A percentile compares a stretch with the other conserved stretches of the same genome.
Evolutionary conservation across 2,797 vertebrate species (phyloP).

Genomic region (Crenuchus spilurus): DNA sequence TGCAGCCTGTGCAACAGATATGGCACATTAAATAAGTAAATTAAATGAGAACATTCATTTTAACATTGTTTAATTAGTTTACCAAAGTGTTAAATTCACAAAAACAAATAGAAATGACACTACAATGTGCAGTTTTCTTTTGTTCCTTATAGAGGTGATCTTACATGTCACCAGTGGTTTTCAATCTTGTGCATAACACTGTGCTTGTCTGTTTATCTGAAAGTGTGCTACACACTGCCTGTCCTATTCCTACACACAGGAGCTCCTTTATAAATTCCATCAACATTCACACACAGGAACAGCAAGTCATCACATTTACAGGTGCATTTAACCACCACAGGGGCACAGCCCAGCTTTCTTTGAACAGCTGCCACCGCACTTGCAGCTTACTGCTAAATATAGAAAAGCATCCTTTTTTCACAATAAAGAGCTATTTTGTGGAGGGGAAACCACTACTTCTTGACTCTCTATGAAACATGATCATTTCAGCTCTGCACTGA

Average conservation of each 20-base stretch:
- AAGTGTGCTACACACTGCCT: constrained; percentile 15
- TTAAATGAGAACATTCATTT: no score
- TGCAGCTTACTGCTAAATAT: constrained; percentile 71
- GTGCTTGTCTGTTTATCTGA: no score
- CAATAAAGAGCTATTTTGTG: constrained; percentile 56
- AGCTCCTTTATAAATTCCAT: constrained; percentile 55
- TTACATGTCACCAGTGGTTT: no score
- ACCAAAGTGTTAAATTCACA: no score
- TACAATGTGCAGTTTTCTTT: no score
- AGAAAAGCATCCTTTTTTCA: constrained; percentile 60
- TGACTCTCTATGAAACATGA: constrained; percentile 26
- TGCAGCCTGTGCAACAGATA: no score
- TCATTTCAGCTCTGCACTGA: constrained; percentile 42
- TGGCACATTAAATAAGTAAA: no score
- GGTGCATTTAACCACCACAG: constrained; percentile 67
- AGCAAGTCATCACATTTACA: constrained; percentile 78
- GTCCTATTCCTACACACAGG: constrained; percentile 44
- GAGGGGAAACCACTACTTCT: constrained; percentile 27
- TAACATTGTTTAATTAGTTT: no score
- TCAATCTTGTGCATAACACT: no score
- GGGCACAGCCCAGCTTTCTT: constrained; percentile 62
- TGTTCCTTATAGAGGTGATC: no score
- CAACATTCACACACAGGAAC: constrained; percentile 64
- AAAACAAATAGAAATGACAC: no score
- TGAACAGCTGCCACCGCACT: constrained; percentile 67